A percentile compares a stretch with the other conserved stretches of the same genome.
Evolutionary conservation across 1,140 invertebrate genomes (phyloP).

Genomic region (Bombus huntii): DNA sequence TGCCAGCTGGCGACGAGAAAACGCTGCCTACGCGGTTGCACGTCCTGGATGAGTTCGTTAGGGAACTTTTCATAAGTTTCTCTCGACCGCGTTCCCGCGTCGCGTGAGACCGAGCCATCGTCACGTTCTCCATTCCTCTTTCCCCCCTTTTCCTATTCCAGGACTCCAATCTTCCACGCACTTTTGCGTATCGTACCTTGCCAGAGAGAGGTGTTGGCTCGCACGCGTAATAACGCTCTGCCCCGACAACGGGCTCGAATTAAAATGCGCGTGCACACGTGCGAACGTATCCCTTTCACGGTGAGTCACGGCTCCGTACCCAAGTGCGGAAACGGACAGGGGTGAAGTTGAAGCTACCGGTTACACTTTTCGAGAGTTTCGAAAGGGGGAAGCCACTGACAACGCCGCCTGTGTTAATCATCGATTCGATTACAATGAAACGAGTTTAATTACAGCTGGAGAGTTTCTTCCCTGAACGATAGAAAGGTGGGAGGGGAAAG

Average conservation of each 20-base stretch:
- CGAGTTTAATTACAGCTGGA: slow-evolving; percentile 17
- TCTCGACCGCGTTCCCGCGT: background rate
- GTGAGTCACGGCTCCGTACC: slow-evolving; percentile 23
- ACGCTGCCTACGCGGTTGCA: background rate
- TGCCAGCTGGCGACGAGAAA: slow-evolving; percentile 3
- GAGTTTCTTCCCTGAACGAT: background rate
- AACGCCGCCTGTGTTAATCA: slow-evolving; percentile 13
- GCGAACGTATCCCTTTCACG: slow-evolving; percentile 13
- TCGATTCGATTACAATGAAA: slow-evolving; percentile 34
- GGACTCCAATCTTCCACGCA: background rate
- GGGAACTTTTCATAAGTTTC: slow-evolving; percentile 39
- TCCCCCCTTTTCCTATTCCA: background rate
- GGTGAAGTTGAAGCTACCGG: slow-evolving; percentile 1
- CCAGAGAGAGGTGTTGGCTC: background rate
- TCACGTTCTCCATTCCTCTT: slow-evolving; percentile 29
- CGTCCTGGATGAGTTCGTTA: slow-evolving; percentile 41
- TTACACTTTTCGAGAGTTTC: background rate
- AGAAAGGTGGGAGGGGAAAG: background rate
- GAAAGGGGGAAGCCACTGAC: background rate
- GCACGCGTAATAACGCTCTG: slow-evolving; percentile 24
- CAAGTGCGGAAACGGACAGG: background rate
- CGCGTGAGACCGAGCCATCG: slow-evolving; percentile 39
- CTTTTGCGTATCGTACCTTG: slow-evolving; percentile 3
- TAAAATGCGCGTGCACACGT: slow-evolving; percentile 43
- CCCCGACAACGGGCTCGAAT: slow-evolving; percentile 8